Evolutionary conservation across 35 echinoderm and acorn worm species (phyloP).

Genomic region (Holothuria glaberrima): DNA sequence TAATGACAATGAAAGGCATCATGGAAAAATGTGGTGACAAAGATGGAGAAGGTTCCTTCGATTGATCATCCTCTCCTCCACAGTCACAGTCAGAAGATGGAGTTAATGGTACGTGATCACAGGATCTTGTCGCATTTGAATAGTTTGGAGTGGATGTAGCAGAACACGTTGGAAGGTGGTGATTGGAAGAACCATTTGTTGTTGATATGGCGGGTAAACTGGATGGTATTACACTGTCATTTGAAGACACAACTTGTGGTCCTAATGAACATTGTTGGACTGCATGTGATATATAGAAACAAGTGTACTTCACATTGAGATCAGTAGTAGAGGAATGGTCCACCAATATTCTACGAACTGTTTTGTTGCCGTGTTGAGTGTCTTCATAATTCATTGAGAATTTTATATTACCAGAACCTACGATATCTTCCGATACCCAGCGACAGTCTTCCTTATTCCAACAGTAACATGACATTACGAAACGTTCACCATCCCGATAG

Average conservation of each 20-base stretch:
- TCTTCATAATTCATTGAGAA: neutral
- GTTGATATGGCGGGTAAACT: too few species aligned
- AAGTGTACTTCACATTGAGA: neutral
- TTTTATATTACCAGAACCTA: neutral
- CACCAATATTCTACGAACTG: neutral
- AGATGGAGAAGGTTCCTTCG: too few species aligned
- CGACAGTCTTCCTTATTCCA: neutral
- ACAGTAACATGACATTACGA: constrained; percentile 31
- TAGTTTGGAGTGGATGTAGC: too few species aligned
- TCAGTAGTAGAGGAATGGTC: neutral
- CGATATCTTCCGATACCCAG: neutral
- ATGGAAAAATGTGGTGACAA: too few species aligned
- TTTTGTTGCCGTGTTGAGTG: neutral
- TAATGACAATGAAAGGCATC: too few species aligned
- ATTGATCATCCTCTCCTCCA: too few species aligned
- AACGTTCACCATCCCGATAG: neutral
- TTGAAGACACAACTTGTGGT: neutral
- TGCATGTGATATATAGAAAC: neutral
- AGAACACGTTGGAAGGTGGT: too few species aligned
- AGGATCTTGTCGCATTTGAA: too few species aligned
- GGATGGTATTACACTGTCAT: neutral
- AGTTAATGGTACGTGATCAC: too few species aligned
- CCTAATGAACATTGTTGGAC: neutral
- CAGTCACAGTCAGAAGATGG: too few species aligned
- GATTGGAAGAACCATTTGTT: too few species aligned